phyloP scores from a whole-genome alignment of 2,797 vertebrate genomes.

The Somateria mollissima region DNA sequence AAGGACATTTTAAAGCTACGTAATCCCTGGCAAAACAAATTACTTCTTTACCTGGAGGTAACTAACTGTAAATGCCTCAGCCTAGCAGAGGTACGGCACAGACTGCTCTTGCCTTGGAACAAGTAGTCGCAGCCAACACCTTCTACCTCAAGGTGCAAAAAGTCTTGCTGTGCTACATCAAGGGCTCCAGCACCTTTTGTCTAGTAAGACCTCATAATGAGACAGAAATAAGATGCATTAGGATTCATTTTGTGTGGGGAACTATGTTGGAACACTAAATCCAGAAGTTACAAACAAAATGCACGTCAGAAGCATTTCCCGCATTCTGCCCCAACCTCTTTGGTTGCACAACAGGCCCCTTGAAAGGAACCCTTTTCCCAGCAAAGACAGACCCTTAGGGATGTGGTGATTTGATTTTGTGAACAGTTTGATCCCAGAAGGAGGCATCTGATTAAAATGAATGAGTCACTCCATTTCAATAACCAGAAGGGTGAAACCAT shows the following conservation, averaged over 20 bases:
- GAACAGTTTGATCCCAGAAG: constrained; percentile 48
- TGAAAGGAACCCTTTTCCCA: constrained; percentile 11
- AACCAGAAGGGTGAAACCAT: constrained; percentile 13
- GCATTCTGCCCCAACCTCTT: background rate
- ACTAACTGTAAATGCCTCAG: constrained; percentile 20
- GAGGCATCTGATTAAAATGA: background rate
- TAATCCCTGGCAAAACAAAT: constrained; percentile 39
- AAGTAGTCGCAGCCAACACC: constrained; percentile 5
- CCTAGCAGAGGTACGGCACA: background rate
- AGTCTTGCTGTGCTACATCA: background rate
- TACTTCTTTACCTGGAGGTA: constrained; percentile 39
- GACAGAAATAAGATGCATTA: background rate
- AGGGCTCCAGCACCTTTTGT: background rate
- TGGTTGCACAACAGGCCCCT: background rate
- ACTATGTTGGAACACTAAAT: background rate
- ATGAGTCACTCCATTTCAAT: constrained; percentile 35
- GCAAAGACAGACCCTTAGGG: constrained; percentile 26
- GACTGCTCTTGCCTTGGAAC: background rate
- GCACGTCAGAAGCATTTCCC: background rate
- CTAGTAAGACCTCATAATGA: background rate
- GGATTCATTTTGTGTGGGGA: background rate
- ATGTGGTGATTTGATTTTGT: background rate
- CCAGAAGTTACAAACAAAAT: constrained; percentile 3
- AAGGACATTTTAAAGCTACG: background rate
- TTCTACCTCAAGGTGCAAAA: constrained; percentile 6